These are phyloP conservation scores for Microtus richardsoni DNA, from an alignment of 2,113 vertebrate genomes.

Conservation along the genomic window DNA sequence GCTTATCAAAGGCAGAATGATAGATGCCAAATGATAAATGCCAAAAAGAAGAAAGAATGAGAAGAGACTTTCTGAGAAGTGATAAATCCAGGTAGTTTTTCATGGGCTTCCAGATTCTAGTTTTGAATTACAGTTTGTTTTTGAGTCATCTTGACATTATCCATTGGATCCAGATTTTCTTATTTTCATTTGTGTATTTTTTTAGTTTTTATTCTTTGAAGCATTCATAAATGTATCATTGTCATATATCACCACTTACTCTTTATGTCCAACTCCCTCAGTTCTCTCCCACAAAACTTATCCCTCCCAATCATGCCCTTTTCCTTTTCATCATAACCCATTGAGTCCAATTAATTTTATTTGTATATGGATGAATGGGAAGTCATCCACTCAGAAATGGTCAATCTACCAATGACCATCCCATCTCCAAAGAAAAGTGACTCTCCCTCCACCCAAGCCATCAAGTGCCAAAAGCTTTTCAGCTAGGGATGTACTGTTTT, in stretches of 20 bases:
- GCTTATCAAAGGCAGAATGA: neutral
- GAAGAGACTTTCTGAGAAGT: slow-evolving; percentile 27
- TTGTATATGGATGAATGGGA: neutral
- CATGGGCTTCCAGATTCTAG: slow-evolving; percentile 35
- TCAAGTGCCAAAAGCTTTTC: neutral
- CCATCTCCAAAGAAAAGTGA: neutral
- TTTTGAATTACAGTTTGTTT: slow-evolving; percentile 69
- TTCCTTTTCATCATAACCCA: neutral
- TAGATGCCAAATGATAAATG: neutral
- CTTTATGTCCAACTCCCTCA: neutral
- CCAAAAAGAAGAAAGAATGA: neutral
- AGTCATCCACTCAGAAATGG: neutral
- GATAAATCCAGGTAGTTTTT: slow-evolving; percentile 47
- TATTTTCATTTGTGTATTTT: neutral
- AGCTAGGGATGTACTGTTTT: neutral
- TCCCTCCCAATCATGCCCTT: neutral
- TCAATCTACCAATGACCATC: neutral
- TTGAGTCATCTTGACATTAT: slow-evolving; percentile 61
- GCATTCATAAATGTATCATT: too few relatives aligned
- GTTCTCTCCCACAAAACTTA: neutral
- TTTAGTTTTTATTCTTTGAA: neutral
- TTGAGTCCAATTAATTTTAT: neutral
- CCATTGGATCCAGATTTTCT: slow-evolving; percentile 53
- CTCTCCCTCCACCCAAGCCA: neutral
- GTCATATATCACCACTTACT: too few relatives aligned